A percentile compares a stretch with the other conserved stretches of the same genome.
Evolutionary conservation across 2,113 vertebrate species (phyloP).

Genomic region (Thalassoma bifasciatum): DNA sequence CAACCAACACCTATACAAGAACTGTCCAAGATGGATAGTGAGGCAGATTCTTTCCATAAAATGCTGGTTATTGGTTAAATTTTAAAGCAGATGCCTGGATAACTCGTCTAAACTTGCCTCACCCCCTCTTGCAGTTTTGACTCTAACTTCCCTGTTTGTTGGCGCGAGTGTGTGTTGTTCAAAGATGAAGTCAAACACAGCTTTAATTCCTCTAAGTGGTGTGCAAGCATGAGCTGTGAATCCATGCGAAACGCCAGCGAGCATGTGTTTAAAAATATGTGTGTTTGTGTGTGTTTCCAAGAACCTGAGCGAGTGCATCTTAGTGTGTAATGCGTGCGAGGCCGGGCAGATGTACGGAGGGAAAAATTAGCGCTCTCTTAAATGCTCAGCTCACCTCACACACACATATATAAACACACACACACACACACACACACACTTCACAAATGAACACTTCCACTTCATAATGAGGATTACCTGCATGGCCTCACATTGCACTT

Average conservation of each 20-base stretch:
- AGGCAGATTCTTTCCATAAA: too few relatives aligned
- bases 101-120: not conserved
- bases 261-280: conserved; percentile 59
- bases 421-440: conserved; percentile 35
- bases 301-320: conserved; percentile 73
- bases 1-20: not conserved
- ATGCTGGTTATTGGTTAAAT: too few relatives aligned
- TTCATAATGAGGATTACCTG: conserved; percentile 73
- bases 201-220: conserved; percentile 63
- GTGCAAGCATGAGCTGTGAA: conserved; percentile 53
- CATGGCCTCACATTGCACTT: conserved; percentile 73
- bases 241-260: conserved; percentile 54
- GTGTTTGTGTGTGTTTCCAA: conserved; percentile 51
- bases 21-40: not conserved
- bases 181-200: conserved; percentile 51
- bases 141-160: conserved; percentile 36
- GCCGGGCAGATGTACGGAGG: conserved; percentile 62
- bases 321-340: conserved; percentile 70
- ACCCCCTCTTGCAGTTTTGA: not conserved
- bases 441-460: conserved; percentile 63
- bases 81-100: not conserved
- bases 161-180: conserved; percentile 31
- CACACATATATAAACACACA: conserved; percentile 36
- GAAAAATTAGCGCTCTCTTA: conserved; percentile 65
- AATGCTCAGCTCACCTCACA: conserved; percentile 60